A percentile compares a stretch with the other conserved stretches of the same genome.
Evolutionary conservation across 2,797 vertebrate genomes (phyloP).

Genomic region (Valencia hispanica): DNA sequence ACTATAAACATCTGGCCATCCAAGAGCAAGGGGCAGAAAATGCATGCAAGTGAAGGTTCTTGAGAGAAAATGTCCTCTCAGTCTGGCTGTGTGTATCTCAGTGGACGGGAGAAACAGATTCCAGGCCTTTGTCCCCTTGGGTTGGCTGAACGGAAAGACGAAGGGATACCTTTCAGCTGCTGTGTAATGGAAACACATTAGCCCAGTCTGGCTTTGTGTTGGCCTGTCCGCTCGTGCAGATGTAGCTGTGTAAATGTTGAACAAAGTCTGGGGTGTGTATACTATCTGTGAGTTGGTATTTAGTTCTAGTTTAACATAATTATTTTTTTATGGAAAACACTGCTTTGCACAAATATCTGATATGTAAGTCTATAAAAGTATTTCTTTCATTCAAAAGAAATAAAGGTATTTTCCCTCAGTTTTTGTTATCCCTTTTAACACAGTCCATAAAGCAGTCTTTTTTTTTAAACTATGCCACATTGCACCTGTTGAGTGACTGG

Average conservation of each 20-base stretch:
- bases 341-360: neutral
- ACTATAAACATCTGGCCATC: slow-evolving; percentile 78
- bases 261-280: slow-evolving; percentile 9
- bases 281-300: neutral
- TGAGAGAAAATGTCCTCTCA: slow-evolving; percentile 51
- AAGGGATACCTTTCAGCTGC: slow-evolving; percentile 64
- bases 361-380: neutral
- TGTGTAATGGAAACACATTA: slow-evolving; percentile 54
- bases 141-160: slow-evolving; percentile 60
- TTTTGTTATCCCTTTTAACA: slow-evolving; percentile 29
- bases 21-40: slow-evolving; percentile 70
- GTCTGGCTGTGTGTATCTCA: slow-evolving; percentile 41
- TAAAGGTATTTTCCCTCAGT: slow-evolving; percentile 1
- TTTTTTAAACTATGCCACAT: slow-evolving; percentile 11
- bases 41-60: slow-evolving; percentile 67
- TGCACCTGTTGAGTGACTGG: slow-evolving; percentile 21
- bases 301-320: neutral
- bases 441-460: slow-evolving; percentile 23
- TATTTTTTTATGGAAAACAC: neutral
- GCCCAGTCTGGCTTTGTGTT: slow-evolving; percentile 16
- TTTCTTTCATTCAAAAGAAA: neutral
- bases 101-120: slow-evolving; percentile 52
- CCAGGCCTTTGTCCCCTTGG: slow-evolving; percentile 64
- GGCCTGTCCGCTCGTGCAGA: slow-evolving; percentile 19
- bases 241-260: slow-evolving; percentile 18